A percentile compares a stretch with the other conserved stretches of the same genome.
Evolutionary conservation across 1,140 invertebrate species (phyloP).

Genomic region (Aleiodes sp.): DNA sequence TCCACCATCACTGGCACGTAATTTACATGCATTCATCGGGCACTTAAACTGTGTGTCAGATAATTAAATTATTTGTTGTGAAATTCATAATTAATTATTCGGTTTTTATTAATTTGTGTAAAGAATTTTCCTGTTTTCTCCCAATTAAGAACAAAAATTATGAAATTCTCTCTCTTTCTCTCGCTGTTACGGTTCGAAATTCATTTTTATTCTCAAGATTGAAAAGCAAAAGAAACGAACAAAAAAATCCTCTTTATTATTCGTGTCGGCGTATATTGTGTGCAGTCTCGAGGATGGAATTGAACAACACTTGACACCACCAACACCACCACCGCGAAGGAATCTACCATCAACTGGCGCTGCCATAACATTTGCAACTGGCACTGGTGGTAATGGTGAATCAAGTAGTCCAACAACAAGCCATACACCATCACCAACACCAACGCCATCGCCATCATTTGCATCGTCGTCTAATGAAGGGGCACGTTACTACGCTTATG

Average conservation of each 20-base stretch:
- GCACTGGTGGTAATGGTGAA: slow-evolving; percentile 33
- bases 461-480: slow-evolving; percentile 57
- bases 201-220: too few species aligned
- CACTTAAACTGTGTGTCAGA: too few species aligned
- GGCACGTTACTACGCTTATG: slow-evolving; percentile 57
- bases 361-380: slow-evolving; percentile 42
- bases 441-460: slow-evolving; percentile 49
- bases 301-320: slow-evolving; percentile 67
- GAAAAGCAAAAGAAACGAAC: too few species aligned
- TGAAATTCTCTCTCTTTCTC: too few species aligned
- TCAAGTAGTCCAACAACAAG: slow-evolving; percentile 34
- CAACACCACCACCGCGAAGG: slow-evolving; percentile 63
- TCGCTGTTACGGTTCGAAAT: too few species aligned
- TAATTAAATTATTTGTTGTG: too few species aligned
- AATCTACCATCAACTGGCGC: slow-evolving; percentile 42
- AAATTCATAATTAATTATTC: too few species aligned
- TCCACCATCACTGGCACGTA: background rate
- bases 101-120: too few species aligned
- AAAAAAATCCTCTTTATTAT: slow-evolving; percentile 21
- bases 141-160: too few species aligned
- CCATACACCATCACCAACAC: slow-evolving; percentile 31
- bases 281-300: slow-evolving; percentile 67
- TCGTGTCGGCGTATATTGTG: slow-evolving; percentile 28
- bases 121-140: too few species aligned
- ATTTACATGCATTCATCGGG: background rate